These are phyloP conservation scores for Bhutanitis thaidina DNA, from an alignment of 2,888 invertebrate species.

Conservation along the genomic window DNA sequence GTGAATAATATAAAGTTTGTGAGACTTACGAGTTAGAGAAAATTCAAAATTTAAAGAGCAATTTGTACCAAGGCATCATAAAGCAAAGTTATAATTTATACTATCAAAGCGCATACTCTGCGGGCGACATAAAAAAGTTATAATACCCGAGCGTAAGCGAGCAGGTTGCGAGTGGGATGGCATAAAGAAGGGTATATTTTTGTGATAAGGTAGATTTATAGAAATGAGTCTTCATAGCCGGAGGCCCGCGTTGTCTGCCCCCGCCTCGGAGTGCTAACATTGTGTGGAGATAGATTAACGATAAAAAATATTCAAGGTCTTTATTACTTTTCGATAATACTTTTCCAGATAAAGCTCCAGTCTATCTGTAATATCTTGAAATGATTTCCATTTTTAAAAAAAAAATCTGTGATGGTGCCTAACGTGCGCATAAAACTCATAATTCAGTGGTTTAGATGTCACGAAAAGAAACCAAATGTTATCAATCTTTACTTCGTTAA, in stretches of 20 bases:
- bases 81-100: constrained; percentile 10
- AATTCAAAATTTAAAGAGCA: constrained; percentile 7
- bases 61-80: constrained; percentile 9
- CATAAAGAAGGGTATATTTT: constrained; percentile 59
- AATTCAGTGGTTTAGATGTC: no score
- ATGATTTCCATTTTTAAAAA: no score
- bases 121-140: constrained; percentile 22
- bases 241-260: constrained; percentile 62
- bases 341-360: no score
- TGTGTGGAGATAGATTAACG: constrained; percentile 35
- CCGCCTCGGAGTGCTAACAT: constrained; percentile 35
- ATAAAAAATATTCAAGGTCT: no score
- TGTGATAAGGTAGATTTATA: constrained; percentile 79
- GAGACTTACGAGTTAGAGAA: not conserved
- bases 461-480: no score
- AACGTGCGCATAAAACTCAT: no score
- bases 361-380: no score
- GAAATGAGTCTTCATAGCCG: constrained; percentile 72
- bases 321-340: no score
- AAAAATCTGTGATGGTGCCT: no score
- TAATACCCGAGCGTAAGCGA: constrained; percentile 9
- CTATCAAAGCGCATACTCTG: constrained; percentile 12
- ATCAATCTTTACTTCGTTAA: no score
- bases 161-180: constrained; percentile 27
- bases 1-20: not conserved